phyloP scores from a whole-genome alignment of 2,113 vertebrate species.

The Dicaeum eximium region DNA sequence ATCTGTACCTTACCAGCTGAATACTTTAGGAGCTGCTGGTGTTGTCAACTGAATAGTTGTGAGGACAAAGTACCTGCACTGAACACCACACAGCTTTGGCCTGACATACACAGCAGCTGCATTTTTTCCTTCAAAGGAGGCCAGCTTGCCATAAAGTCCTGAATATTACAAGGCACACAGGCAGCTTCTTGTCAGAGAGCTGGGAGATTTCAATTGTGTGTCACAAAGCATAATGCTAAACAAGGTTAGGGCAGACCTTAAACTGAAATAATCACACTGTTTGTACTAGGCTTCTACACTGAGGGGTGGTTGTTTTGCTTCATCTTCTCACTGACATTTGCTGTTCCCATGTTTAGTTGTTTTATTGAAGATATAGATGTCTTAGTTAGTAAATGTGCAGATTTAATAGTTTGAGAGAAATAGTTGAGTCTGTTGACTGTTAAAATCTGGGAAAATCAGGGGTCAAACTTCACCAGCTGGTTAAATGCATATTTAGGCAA shows the following conservation, averaged over 20 bases:
- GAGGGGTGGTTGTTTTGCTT: not conserved
- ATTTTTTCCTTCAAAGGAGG: not conserved
- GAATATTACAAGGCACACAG: not conserved
- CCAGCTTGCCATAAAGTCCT: not conserved
- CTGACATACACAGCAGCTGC: not conserved
- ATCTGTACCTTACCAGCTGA: not conserved
- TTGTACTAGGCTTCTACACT: not conserved
- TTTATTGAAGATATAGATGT: not conserved
- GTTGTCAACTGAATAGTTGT: not conserved
- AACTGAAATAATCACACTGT: not conserved
- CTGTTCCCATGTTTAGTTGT: not conserved
- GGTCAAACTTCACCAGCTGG: not conserved
- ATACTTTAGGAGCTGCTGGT: not conserved
- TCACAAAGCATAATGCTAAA: accelerated
- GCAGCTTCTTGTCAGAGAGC: not conserved
- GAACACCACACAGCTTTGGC: not conserved
- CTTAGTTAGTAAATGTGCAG: not conserved
- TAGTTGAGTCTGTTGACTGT: not conserved
- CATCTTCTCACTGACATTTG: not conserved
- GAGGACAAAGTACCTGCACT: not conserved
- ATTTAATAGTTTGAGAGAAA: not conserved
- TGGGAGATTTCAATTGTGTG: not conserved
- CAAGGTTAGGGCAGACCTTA: not conserved
- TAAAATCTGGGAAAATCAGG: not conserved
- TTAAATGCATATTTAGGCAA: not conserved